Percentiles rank a stretch among this genome's conserved stretches.
Conservation (phyloP, 2,797 vertebrate genomes). For the Acanthiza pusilla region DNA sequence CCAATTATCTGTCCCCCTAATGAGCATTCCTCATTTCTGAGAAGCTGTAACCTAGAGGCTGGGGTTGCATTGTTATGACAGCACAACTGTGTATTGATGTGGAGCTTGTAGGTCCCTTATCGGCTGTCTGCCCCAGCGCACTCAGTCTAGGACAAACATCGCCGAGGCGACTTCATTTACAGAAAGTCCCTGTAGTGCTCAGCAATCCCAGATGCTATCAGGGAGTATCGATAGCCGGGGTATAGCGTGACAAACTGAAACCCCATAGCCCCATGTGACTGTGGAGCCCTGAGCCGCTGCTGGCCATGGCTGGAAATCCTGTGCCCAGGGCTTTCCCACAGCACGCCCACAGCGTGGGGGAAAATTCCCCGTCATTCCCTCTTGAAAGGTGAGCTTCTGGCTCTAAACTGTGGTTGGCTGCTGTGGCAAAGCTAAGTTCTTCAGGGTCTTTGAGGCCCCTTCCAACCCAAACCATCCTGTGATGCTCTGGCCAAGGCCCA, state of each 20-base stretch:
- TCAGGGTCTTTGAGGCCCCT: neutral
- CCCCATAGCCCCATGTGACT: slow-evolving; percentile 31
- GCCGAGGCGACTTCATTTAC: neutral
- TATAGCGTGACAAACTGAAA: slow-evolving; percentile 56
- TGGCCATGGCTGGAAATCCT: neutral
- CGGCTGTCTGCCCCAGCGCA: neutral
- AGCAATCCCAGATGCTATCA: slow-evolving; percentile 64
- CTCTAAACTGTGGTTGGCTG: neutral
- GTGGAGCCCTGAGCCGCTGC: neutral
- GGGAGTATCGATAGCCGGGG: neutral
- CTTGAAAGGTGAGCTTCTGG: neutral
- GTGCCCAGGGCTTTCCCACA: neutral
- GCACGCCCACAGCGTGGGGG: neutral
- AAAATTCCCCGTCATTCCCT: rapidly evolving
- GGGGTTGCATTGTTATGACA: slow-evolving; percentile 16
- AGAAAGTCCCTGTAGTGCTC: neutral
- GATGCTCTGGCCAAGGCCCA: neutral
- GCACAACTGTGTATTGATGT: slow-evolving; percentile 34
- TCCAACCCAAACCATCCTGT: neutral
- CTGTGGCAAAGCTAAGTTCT: neutral
- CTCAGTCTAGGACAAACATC: slow-evolving; percentile 29
- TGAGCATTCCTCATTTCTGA: slow-evolving; percentile 16
- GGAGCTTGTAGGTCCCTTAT: slow-evolving; percentile 45
- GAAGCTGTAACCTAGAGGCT: neutral
- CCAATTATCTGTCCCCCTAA: neutral